Percentiles rank a stretch among this genome's conserved stretches.
Conservation (phyloP, 2,888 invertebrate species). For the Aelia acuminata region DNA sequence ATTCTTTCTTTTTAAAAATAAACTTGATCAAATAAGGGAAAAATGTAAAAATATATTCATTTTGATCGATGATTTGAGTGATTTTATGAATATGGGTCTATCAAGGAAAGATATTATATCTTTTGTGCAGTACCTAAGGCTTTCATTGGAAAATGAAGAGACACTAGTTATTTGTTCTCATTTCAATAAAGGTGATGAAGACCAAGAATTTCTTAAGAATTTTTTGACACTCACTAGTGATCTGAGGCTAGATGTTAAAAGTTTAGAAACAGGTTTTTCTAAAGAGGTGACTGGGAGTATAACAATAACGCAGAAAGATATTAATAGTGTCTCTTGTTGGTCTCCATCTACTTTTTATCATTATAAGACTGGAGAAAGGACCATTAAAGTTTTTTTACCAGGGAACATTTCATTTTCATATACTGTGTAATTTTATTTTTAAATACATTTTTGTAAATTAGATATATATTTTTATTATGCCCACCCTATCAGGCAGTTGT, state of each 20-base stretch:
- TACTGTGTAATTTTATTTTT: conserved; percentile 8
- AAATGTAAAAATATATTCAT: conserved; percentile 58
- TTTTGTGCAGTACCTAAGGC: conserved; percentile 61
- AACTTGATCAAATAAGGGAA: conserved; percentile 55
- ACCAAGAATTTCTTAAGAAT: conserved; percentile 60
- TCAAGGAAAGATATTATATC: conserved; percentile 43
- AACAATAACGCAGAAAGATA: conserved; percentile 59
- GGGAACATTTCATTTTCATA: conserved; percentile 61
- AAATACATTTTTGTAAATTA: not conserved
- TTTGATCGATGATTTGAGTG: conserved; percentile 62
- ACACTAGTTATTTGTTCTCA: conserved; percentile 61
- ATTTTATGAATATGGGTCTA: conserved; percentile 60
- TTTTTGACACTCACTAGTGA: conserved; percentile 60
- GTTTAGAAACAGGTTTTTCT: conserved; percentile 64
- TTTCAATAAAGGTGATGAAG: conserved; percentile 58
- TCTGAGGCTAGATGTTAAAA: conserved; percentile 57
- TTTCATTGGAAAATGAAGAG: conserved; percentile 42
- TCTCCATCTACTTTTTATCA: conserved; percentile 60
- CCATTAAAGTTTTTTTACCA: conserved; percentile 63
- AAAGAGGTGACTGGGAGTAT: conserved; percentile 62
- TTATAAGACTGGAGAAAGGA: conserved; percentile 64
- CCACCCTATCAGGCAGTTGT: not conserved
- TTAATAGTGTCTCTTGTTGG: conserved; percentile 40
- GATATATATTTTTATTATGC: not conserved
- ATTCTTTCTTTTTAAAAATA: conserved; percentile 58